phyloP scores from a whole-genome alignment of 1,140 invertebrate genomes.

The Ditylenchus dipsaci region DNA sequence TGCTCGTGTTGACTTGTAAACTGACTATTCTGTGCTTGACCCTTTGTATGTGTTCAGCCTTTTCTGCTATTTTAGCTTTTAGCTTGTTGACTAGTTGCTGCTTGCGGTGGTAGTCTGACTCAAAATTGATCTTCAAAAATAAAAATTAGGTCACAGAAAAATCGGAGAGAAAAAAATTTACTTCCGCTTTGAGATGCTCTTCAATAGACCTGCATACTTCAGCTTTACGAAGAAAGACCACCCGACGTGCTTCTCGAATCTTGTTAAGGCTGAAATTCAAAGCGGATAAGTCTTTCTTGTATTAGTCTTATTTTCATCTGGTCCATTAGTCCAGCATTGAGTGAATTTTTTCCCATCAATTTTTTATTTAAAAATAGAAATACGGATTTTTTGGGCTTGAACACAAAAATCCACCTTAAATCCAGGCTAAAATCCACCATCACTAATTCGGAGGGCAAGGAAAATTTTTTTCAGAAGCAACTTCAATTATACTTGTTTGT shows the following conservation, averaged over 20 bases:
- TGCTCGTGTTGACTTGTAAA: slow-evolving; percentile 4
- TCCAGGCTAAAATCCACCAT: no score
- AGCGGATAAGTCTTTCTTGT: no score
- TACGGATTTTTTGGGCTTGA: no score
- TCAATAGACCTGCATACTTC: neutral
- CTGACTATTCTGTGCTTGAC: slow-evolving; percentile 13
- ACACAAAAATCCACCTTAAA: no score
- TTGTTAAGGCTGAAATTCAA: neutral
- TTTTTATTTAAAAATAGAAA: no score
- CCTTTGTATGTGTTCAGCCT: slow-evolving; percentile 10
- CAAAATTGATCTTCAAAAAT: slow-evolving; percentile 20
- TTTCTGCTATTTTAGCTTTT: slow-evolving; percentile 14
- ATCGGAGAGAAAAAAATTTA: neutral
- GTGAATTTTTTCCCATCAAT: no score
- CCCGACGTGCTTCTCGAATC: neutral
- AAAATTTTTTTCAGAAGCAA: no score
- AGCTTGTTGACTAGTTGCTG: slow-evolving; percentile 12
- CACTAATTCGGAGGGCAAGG: no score
- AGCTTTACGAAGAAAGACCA: neutral
- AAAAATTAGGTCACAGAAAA: neutral
- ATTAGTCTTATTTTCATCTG: no score
- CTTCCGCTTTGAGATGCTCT: neutral
- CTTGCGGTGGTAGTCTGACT: slow-evolving; percentile 7
- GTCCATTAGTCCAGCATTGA: no score
- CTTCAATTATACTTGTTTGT: no score